Conservation (phyloP, 2,797 vertebrate species). For the Vultur gryphus region DNA sequence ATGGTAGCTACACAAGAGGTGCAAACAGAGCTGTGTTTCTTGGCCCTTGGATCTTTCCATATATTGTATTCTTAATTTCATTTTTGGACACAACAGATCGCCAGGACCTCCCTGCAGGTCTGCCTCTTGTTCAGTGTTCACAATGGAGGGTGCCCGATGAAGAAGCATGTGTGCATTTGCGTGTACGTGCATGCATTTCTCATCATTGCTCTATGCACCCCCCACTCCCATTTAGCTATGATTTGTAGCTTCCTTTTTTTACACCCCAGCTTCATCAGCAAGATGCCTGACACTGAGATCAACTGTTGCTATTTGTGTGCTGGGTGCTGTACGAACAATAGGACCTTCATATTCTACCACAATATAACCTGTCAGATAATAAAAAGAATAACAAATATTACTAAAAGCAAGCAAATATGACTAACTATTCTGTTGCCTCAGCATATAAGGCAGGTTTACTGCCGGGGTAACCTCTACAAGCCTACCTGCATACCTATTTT, state of each 20-base stretch:
- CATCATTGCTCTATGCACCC: not conserved
- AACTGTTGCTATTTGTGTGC: not conserved
- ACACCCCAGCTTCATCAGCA: not conserved
- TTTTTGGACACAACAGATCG: not conserved
- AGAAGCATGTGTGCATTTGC: accelerated
- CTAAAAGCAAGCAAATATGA: not conserved
- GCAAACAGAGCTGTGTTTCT: constrained; percentile 1
- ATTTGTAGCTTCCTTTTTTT: not conserved
- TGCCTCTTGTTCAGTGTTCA: not conserved
- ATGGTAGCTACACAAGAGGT: not conserved
- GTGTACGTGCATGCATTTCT: not conserved
- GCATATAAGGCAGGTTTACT: not conserved
- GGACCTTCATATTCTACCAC: not conserved
- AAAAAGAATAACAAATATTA: not conserved
- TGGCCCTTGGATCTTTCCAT: not conserved
- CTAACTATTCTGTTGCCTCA: not conserved
- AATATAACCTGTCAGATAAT: not conserved
- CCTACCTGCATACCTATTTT: not conserved
- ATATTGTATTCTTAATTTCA: not conserved
- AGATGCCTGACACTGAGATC: not conserved
- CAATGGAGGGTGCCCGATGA: not conserved
- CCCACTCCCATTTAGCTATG: not conserved
- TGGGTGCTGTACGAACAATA: not conserved
- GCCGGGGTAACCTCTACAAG: not conserved
- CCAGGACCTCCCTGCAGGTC: not conserved